Conservation (phyloP, 2,113 vertebrate genomes). For the Bos javanicus region DNA sequence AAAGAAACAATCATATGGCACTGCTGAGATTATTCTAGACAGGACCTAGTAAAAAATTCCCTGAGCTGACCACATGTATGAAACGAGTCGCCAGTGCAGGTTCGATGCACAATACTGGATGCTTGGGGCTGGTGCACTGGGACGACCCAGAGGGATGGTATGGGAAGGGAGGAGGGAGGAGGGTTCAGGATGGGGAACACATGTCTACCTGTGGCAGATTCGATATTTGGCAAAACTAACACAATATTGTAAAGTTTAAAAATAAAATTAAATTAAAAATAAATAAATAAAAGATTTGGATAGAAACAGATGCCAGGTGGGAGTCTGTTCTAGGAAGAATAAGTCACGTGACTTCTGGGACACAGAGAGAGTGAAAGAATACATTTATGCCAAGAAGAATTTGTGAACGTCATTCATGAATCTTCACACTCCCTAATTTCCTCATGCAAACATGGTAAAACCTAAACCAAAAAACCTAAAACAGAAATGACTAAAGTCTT, state of each 20-base stretch:
- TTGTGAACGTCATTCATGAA: conserved; percentile 4
- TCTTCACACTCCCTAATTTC: neutral
- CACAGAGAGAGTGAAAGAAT: neutral
- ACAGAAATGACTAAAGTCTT: neutral
- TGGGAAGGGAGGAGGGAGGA: too few relatives aligned
- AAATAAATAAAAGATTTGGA: too few relatives aligned
- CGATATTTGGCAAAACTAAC: too few relatives aligned
- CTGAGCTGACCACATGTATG: neutral
- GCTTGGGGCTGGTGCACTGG: too few relatives aligned
- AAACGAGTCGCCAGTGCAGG: too few relatives aligned
- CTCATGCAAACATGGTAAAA: neutral
- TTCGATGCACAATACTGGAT: too few relatives aligned
- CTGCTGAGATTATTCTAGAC: neutral
- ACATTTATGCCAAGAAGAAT: neutral
- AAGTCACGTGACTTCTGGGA: neutral
- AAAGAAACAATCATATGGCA: neutral
- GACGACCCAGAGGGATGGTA: too few relatives aligned
- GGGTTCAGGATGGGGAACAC: too few relatives aligned
- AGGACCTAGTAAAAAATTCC: neutral
- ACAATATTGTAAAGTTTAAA: too few relatives aligned
- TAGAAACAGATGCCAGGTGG: neutral
- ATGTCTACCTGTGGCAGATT: too few relatives aligned
- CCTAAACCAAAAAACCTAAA: neutral
- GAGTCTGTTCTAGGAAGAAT: neutral
- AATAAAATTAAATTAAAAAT: too few relatives aligned